Base-by-base conservation (phyloP, 2,797 vertebrate species). In the Pyrocephalus nanus region DNA sequence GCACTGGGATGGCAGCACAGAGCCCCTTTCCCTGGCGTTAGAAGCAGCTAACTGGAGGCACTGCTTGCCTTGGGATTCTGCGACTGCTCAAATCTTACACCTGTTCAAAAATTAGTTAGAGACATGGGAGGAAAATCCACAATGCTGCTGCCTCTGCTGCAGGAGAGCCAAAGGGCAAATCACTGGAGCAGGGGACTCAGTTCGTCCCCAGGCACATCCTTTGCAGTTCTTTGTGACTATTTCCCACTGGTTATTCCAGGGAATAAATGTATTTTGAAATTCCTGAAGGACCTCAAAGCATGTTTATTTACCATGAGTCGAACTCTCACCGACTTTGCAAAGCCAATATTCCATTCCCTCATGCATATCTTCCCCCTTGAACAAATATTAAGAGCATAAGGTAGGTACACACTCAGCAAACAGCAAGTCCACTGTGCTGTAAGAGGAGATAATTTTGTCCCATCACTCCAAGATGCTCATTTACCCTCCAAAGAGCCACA, bases 281-380 rank as follows among this genome's bases (percentile, higher is more conserved):
- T 48, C 51, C 61, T 34, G 45, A 65, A 55, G 51, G 42, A 42
- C 19, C 9, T 30, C 27, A 62, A 62, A 42, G 38, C 27, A 15
- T 21, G 38, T 42, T 62, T 62, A 42, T 29, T 62, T 30, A 54
- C 12, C 1, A 1, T 4, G 9, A 57, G 29, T 64, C 20, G 21
- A 53, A 69, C 32, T 43, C 25, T 30, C 11, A 3, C 38, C 0
- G 0, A 34, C 30, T 38, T 43, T 32, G 8, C 22, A 77, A 64
- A 54, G 26, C 22, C 23, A 36, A 3, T 27, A 42, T 70, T 74
- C 50, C 38, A 47, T 30, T 55, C n/a, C 27, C 15, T 8, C 5
- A 10, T 1, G 1, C 22, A 15, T 19, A 15, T 25, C 65, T 25
- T 6, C 36, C 30, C 0, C 7, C 23, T 58, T 20, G 25, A n/a